phyloP scores from a whole-genome alignment of 2,113 vertebrate species.

The Oryzias javanicus region DNA sequence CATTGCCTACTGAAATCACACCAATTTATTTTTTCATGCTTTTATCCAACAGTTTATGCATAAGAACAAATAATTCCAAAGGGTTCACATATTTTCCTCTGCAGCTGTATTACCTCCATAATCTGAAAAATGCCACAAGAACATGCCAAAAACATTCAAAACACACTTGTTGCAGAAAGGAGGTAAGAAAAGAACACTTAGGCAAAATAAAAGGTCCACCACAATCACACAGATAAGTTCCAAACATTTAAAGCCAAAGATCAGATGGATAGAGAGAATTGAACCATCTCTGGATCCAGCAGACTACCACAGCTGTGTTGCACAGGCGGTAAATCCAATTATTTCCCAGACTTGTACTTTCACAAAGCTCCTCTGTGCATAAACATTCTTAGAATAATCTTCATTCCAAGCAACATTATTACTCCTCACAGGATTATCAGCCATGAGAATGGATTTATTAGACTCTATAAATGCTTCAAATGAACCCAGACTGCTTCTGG shows the following conservation, averaged over 20 bases:
- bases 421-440: conserved; percentile 40
- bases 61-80: too few species aligned
- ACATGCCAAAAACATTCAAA: too few species aligned
- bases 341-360: conserved; percentile 64
- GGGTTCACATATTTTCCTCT: too few species aligned
- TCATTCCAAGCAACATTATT: conserved; percentile 62
- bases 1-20: too few species aligned
- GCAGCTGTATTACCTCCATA: too few species aligned
- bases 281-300: conserved; percentile 13
- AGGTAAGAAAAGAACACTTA: too few species aligned
- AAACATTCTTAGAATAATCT: conserved; percentile 64
- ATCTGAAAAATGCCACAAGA: too few species aligned
- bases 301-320: conserved; percentile 44
- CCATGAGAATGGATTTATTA: conserved; percentile 51
- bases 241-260: conserved; percentile 10
- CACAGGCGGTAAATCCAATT: conserved; percentile 46
- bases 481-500: conserved; percentile 27
- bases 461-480: conserved; percentile 31
- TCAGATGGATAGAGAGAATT: not conserved
- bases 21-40: too few species aligned
- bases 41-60: too few species aligned
- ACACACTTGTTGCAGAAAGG: too few species aligned
- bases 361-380: conserved; percentile 47
- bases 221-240: not conserved
- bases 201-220: too few species aligned